A percentile compares a stretch with the other conserved stretches of the same genome.
Conservation (phyloP, 2,113 vertebrate species). For the Melanotaenia duboulayi region DNA sequence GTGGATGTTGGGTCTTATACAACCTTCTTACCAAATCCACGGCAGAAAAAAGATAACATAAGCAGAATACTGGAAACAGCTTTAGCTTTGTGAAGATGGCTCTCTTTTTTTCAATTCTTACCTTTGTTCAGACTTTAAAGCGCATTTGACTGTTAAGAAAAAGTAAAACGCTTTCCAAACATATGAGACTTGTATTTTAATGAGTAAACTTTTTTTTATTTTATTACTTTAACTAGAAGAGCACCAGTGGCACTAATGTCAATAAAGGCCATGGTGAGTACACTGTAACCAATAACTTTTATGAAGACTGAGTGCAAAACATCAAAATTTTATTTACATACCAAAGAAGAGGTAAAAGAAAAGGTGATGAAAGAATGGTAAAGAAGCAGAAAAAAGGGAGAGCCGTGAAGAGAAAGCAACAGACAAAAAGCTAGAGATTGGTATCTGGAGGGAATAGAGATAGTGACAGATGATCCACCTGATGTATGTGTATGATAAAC, state of each 20-base stretch:
- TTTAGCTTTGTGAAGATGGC: conserved; percentile 8
- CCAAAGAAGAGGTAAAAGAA: conserved; percentile 32
- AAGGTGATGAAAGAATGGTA: conserved; percentile 15
- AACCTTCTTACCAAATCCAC: conserved; percentile 33
- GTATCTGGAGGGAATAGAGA: conserved; percentile 64
- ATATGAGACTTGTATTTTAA: neutral
- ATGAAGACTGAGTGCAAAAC: conserved; percentile 26
- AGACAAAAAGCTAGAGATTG: conserved; percentile 63
- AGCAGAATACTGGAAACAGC: conserved; percentile 7
- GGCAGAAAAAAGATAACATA: conserved; percentile 16
- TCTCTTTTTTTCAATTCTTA: conserved; percentile 29
- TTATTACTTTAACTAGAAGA: neutral
- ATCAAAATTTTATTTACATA: conserved; percentile 22
- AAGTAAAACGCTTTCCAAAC: neutral
- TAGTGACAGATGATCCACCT: conserved; percentile 69
- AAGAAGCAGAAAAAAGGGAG: conserved; percentile 29
- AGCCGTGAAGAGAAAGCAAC: conserved; percentile 46
- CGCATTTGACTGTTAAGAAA: neutral
- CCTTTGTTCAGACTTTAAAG: conserved; percentile 25
- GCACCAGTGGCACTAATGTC: conserved; percentile 2
- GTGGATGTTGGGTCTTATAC: conserved; percentile 27
- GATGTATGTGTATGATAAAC: conserved; percentile 65
- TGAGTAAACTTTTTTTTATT: neutral
- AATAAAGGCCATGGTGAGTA: conserved; percentile 1
- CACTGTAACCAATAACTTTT: conserved; percentile 4